Base-by-base conservation (phyloP, 2,888 invertebrate genomes). In the Tortrix viridana region DNA sequence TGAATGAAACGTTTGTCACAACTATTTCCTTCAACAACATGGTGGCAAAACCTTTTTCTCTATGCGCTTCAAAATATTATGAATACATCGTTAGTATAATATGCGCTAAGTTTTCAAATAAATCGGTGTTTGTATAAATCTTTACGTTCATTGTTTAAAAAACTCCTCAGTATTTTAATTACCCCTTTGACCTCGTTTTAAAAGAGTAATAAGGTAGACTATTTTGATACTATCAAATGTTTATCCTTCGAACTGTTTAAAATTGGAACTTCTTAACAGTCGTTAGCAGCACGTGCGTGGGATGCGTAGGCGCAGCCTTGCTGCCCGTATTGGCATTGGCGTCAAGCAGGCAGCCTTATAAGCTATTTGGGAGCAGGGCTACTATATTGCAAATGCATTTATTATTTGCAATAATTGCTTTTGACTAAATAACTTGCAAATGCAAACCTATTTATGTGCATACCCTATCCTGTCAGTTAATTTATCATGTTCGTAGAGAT, bases 281-380 rank as follows among this genome's bases (percentile, higher is more conserved):
- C 47, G 58, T 53, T 32, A 18, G 16, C 32, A 46, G 46, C 20
- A 38, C 55, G 23, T 48, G 70, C 64, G 70, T 70, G 65, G 69
- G 67, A 63, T 69, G 70, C 67, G 70, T 68, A 59, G 70, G 70
- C 65, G 69, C 65, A 67, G 65, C 70, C 68, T 69, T 65, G 67
- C 60, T 64, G 59, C 65, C 60, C 37, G 55, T 66, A 67, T 68
- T 78, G 80, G 81, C 83, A 82, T 84, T 86, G 85, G 79, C 72
- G 65, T 49, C 72, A 69, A 70, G 66, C 69, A 71, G 71, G 74
- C 70, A 67, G 69, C 86, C 85, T 80, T 85, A 80, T 84, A 81
- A 65, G 83, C 81, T 67, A 70, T 74, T 76, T 74, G 69, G 66
- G 66, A 70, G 69, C 73, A 77, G 67, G 67, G 69, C 65, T 73